Base-by-base conservation (phyloP, 1,140 invertebrate genomes). In the Brachionus calyciflorus region DNA sequence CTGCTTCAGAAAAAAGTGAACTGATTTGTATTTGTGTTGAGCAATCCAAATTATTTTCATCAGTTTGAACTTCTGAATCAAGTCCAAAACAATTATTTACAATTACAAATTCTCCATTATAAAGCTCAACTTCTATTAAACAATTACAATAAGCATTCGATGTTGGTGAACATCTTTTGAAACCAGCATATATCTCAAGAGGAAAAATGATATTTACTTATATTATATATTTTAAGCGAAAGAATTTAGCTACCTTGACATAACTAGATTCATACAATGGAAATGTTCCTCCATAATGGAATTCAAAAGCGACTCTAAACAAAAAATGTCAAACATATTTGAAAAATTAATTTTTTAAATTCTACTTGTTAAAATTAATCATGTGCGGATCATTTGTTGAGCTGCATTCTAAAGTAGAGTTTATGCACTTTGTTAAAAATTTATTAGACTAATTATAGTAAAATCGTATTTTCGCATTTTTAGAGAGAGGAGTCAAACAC, bases 341-440 rank as follows among this genome's bases (percentile, higher is more conserved):
- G n/a, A n/a, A n/a, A n/a, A n/a, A n/a, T n/a, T n/a, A n/a, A n/a
- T n/a, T n/a, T n/a, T n/a, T n/a, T n/a, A n/a, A n/a, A n/a, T n/a
- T n/a, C n/a, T n/a, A n/a, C 55, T 60, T 60, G 33, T 60, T 60
- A 9, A 60, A 60, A 17, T 60, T 60, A 19, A 60, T 60, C 55
- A 60, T 60, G 55, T 60, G 55, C 33, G 55, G 55, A 30, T 60
- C 55, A 60, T 60, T 60, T 33, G 55, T 60, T 4, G 55, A 60
- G 55, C 55, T 60, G 30, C 55, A 60, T 60, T 60, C 55, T 30
- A 60, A 60, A 41, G 55, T 60, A 17, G 33, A 60, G 28, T 60
- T 60, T 2, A 60, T 60, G 5, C 4, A 60, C 55, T 60, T 60
- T 0, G 4, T 5, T 5, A 37, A 37, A 37, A 37, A 37, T 5